Evolutionary conservation across 2,113 vertebrate genomes (phyloP), one percentile per base, ranked within the genome.

Genomic region (Osmerus eperlanus): DNA sequence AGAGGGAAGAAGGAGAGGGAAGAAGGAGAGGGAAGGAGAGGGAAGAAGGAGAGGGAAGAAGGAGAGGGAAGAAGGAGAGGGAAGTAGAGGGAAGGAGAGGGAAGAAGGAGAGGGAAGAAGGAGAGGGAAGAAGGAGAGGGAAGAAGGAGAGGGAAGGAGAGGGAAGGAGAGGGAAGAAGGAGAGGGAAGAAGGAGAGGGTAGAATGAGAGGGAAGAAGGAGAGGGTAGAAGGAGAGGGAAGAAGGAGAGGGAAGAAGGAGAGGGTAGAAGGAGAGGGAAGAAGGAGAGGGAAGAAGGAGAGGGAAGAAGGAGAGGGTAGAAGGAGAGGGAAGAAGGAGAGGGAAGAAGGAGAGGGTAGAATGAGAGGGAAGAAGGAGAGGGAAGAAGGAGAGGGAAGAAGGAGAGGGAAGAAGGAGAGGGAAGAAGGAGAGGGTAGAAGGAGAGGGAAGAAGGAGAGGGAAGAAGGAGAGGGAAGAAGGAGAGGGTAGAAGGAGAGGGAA

Each of bases 291-390:
- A 55, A 25, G 29, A 51, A 25, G 18, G 56, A 23, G 23, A 23
- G 23, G 23, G 23, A 67, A 61, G 64, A 78, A 78, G 61, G 72
- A 28, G 25, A 28, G 75, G 71, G 69, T 13, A 56, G 36, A 47
- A 2, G 29, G 55, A 61, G 65, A 5, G 21, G 65, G 8, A 9
- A 32, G 23, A 13, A 21, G 51, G 14, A 15, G 8, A 32, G 18
- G 29, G 13, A 21, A 64, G 32, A 41, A n/a, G 21, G 25, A 9
- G 32, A 41, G 15, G 21, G n/a, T n/a, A n/a, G n/a, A n/a, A n/a
- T n/a, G n/a, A n/a, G n/a, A n/a, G n/a, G n/a, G n/a, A n/a, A n/a
- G n/a, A n/a, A n/a, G n/a, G n/a, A n/a, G n/a, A n/a, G n/a, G n/a
- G 25, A 9, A 8, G 61, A 67, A 61, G 21, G 21, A 21, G 21